Percentiles rank a stretch among this genome's conserved stretches.
These are phyloP conservation scores for Ovibos moschatus DNA, from an alignment of 2,113 vertebrate genomes.

Conservation along the genomic window DNA sequence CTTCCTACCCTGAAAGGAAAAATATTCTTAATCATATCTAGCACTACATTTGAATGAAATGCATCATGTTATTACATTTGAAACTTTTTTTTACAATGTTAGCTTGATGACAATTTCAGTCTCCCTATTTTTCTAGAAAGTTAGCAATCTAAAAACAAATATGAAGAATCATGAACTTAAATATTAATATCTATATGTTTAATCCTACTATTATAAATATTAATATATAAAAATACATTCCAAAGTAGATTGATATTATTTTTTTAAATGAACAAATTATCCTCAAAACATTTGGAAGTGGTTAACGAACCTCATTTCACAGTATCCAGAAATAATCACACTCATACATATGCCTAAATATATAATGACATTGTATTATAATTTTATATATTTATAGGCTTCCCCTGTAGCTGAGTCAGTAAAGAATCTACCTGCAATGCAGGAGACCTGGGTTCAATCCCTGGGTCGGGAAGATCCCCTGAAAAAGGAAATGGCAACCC, in stretches of 20 bases:
- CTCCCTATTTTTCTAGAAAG: not conserved
- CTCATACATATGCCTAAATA: not conserved
- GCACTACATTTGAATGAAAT: not conserved
- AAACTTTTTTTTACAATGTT: not conserved
- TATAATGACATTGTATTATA: not conserved
- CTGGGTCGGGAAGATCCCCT: rapidly evolving
- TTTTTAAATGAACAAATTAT: not conserved
- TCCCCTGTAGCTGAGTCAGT: not conserved
- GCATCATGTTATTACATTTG: not conserved
- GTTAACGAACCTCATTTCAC: not conserved
- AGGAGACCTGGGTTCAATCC: not conserved
- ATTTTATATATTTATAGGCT: not conserved
- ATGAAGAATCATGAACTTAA: not conserved
- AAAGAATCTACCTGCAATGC: not conserved
- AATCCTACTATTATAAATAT: not conserved
- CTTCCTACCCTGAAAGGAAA: not conserved
- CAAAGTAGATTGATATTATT: not conserved
- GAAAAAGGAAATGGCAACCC: not conserved
- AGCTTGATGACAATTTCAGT: not conserved
- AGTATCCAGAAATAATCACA: not conserved
- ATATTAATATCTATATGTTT: not conserved
- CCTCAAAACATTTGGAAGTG: not conserved
- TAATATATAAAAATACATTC: not conserved
- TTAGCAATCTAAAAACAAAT: not conserved
- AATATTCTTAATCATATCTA: not conserved